phyloP scores from a whole-genome alignment of 1,140 invertebrate species.

The Cyclargus thomasi region DNA sequence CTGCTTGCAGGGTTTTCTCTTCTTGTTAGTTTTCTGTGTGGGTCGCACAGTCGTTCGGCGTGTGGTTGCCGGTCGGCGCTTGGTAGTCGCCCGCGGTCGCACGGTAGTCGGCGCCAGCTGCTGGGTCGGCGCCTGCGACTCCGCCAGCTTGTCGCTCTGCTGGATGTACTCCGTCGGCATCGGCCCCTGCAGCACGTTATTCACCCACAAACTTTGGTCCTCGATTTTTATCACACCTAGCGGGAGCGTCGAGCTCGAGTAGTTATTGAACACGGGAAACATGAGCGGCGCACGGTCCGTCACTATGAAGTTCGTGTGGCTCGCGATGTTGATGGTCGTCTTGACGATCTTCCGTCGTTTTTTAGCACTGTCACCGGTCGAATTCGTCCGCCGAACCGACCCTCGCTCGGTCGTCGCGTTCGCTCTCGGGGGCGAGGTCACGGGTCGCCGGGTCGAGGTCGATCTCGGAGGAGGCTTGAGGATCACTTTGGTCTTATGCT shows the following conservation, averaged over 20 bases:
- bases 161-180: slow-evolving; percentile 21
- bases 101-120: slow-evolving; percentile 27
- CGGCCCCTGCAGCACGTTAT: slow-evolving; percentile 28
- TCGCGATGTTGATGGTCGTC: slow-evolving; percentile 63
- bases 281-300: slow-evolving; percentile 40
- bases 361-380: slow-evolving; percentile 32
- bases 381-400: background rate
- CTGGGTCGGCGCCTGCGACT: slow-evolving; percentile 21
- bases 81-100: slow-evolving; percentile 33
- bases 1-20: slow-evolving; percentile 42
- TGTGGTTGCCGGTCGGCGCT: slow-evolving; percentile 27
- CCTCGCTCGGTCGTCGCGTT: slow-evolving; percentile 36
- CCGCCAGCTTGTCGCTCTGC: slow-evolving; percentile 24
- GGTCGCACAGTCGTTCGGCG: slow-evolving; percentile 26
- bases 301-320: slow-evolving; percentile 62
- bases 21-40: slow-evolving; percentile 29
- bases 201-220: slow-evolving; percentile 41
- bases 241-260: background rate
- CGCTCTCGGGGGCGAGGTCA: slow-evolving; percentile 37
- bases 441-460: background rate
- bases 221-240: slow-evolving; percentile 28
- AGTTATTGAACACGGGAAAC: slow-evolving; percentile 14
- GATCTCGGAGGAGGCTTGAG: slow-evolving; percentile 27
- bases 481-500: slow-evolving; percentile 39
- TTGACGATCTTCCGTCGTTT: slow-evolving; percentile 53